phyloP scores from a whole-genome alignment of 2,888 invertebrate species.

The Amiota minor region DNA sequence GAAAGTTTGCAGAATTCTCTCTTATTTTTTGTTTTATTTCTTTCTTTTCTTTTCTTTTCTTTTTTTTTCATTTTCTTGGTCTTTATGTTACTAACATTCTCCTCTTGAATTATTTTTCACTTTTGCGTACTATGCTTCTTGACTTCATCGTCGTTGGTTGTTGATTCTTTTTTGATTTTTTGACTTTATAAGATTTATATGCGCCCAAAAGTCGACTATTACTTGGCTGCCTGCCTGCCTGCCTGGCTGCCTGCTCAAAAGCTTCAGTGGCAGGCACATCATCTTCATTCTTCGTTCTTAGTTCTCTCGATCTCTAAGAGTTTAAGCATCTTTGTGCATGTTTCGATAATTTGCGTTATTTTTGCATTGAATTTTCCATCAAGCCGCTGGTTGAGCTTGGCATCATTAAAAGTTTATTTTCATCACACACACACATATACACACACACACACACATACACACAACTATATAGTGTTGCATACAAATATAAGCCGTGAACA shows the following conservation, averaged over 20 bases:
- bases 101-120: constrained; percentile 15
- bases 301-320: constrained; percentile 32
- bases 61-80: constrained; percentile 28
- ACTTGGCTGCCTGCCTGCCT: neutral
- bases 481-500: constrained; percentile 9
- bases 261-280: neutral
- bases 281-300: neutral
- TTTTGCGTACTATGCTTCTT: constrained; percentile 25
- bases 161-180: constrained; percentile 41
- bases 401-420: constrained; percentile 41
- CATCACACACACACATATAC: constrained; percentile 37
- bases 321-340: constrained; percentile 62
- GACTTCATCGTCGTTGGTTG: neutral
- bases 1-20: constrained; percentile 48
- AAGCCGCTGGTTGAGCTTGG: constrained; percentile 23
- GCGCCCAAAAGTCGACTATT: constrained; percentile 56
- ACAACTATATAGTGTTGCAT: neutral
- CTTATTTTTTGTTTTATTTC: constrained; percentile 29
- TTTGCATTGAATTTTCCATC: constrained; percentile 59
- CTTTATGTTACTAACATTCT: neutral
- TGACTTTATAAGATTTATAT: constrained; percentile 63
- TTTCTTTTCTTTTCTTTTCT: constrained; percentile 2
- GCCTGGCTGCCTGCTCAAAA: neutral
- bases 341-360: constrained; percentile 69
- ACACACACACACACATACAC: constrained; percentile 24